phyloP scores from a whole-genome alignment of 2,888 invertebrate species.

The Drosophila neotestacea region DNA sequence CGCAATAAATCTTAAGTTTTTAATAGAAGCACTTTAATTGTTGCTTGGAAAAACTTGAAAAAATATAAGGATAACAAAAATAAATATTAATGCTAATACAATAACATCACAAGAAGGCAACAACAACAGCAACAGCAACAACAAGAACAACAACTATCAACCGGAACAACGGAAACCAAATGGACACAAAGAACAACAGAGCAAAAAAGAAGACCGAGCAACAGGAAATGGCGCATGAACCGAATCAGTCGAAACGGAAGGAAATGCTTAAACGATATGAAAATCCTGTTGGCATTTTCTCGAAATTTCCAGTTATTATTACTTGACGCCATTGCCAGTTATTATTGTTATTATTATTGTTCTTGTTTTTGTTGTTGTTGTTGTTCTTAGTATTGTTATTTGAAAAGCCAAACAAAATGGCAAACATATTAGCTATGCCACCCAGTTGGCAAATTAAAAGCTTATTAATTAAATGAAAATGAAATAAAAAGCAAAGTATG shows the following conservation, averaged over 20 bases:
- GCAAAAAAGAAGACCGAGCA: constrained; percentile 16
- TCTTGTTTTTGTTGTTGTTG: background rate
- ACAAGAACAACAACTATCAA: constrained; percentile 1
- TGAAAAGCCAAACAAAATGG: background rate
- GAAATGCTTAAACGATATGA: constrained; percentile 70
- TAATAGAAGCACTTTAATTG: background rate
- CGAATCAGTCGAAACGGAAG: constrained; percentile 69
- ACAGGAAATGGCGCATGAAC: constrained; percentile 64
- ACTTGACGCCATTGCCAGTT: constrained; percentile 23
- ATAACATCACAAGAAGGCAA: background rate
- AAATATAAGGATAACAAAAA: background rate
- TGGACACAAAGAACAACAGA: constrained; percentile 3
- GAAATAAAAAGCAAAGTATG: background rate
- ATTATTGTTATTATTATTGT: background rate
- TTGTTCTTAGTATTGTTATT: background rate
- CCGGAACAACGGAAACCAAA: background rate
- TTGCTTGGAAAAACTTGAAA: background rate
- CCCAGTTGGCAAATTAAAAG: background rate
- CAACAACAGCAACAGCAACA: constrained; percentile 4
- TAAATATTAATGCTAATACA: constrained; percentile 23
- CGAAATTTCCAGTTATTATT: constrained; percentile 50
- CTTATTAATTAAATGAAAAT: background rate
- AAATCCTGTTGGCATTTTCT: constrained; percentile 55
- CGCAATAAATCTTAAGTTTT: constrained; percentile 1
- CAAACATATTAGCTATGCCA: background rate